Base-by-base conservation (phyloP, 2,888 invertebrate species). In the Drosophila austrosaltans region DNA sequence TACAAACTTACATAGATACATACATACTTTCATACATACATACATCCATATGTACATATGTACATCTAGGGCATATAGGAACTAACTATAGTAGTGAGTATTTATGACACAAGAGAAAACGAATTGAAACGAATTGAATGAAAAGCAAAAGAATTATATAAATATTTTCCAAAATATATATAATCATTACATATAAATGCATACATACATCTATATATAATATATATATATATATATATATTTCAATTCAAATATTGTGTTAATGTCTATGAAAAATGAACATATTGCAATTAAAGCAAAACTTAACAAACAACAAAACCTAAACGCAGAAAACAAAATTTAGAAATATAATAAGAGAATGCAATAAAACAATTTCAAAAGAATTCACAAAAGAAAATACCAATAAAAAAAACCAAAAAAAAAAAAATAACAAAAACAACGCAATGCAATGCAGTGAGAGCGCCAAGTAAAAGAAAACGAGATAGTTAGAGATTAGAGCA, bases 371-470 rank as follows among this genome's bases (percentile, higher is more conserved):
- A 48, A 25, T 48, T 69, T 62, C 56, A 69, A 12, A 36, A 10
- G 20, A 36, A 10, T 16, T 44, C 53, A 39, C 54, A 59, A 36
- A 71, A 71, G 64, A 64, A 63, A 72, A 72, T 8, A 36, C 36
- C 32, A 72, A 42, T 22, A 3, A 16, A 16, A 16, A n/a, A 64
- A 48, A 63, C 53, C 53, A 63, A 71, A 53, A 62, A 71, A 30
- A 69, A 72, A 63, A 25, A 53, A 16, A 53, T 16, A 53, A 12
- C 25, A 56, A 16, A 20, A 72, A 66, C 70, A 67, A 65, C 66
- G 82, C 83, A 81, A 85, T 86, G 72, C 76, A 82, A 65, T 48
- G 59, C 60, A 68, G 67, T 77, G 72, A 69, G 64, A 65, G 65
- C 65, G 75, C 59, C 64, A 60, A 39, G 48, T 48, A 25, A 25